Evolutionary conservation across 2,113 vertebrate species (phyloP).

Genomic region (Chaenogobius annularis): DNA sequence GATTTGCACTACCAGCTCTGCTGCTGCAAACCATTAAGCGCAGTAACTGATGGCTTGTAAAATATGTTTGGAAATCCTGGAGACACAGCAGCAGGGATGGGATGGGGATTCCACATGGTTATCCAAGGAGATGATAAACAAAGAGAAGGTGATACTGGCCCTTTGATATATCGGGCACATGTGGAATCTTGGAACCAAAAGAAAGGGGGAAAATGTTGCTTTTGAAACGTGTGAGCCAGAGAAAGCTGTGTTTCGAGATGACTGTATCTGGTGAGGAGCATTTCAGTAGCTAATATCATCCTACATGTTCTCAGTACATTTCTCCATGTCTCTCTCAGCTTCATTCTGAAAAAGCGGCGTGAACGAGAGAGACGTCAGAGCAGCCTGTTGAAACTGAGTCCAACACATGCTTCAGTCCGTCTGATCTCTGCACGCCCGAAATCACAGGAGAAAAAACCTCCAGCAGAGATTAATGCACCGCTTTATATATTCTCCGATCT

Average conservation of each 20-base stretch:
- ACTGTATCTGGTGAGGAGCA: slow-evolving; percentile 72
- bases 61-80: slow-evolving; percentile 91
- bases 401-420: slow-evolving; percentile 56
- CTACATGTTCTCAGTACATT: slow-evolving; percentile 48
- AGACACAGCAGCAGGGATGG: slow-evolving; percentile 85
- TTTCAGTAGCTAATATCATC: slow-evolving; percentile 78
- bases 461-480: slow-evolving; percentile 70
- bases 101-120: slow-evolving; percentile 98
- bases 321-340: slow-evolving; percentile 13
- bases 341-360: slow-evolving; percentile 36
- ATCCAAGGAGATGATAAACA: slow-evolving; percentile 87
- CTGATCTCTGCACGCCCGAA: slow-evolving; percentile 33
- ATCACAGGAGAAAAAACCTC: slow-evolving; percentile 61
- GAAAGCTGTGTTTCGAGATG: slow-evolving; percentile 69
- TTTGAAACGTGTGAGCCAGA: slow-evolving; percentile 50
- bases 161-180: slow-evolving; percentile 91
- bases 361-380: slow-evolving; percentile 27
- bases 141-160: slow-evolving; percentile 84
- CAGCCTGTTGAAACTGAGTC: slow-evolving; percentile 38
- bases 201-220: slow-evolving; percentile 29
- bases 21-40: slow-evolving; percentile 93
- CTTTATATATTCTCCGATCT: slow-evolving; percentile 70
- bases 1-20: slow-evolving; percentile 92
- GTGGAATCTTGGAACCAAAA: slow-evolving; percentile 70
- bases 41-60: slow-evolving; percentile 90